Conservation (phyloP, 2,797 vertebrate species). For the Malurus leucopterus region DNA sequence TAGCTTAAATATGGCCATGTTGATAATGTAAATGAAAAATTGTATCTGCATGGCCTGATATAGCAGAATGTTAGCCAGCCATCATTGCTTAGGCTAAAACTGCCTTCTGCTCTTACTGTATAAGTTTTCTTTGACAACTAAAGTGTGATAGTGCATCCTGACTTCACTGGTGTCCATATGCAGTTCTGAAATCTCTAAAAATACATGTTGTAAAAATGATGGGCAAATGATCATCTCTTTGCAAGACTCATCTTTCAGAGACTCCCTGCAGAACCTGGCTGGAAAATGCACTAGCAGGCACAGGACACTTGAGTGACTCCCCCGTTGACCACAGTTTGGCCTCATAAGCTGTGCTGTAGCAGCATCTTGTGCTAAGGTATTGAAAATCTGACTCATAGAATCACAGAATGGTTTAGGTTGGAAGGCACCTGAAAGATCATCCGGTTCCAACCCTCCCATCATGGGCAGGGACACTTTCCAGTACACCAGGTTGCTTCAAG, state of each 20-base stretch:
- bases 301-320: accelerated
- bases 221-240: not conserved
- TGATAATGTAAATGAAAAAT: not conserved
- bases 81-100: not conserved
- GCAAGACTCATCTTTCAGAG: not conserved
- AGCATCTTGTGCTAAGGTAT: not conserved
- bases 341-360: not conserved
- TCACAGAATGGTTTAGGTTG: not conserved
- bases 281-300: not conserved
- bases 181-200: accelerated
- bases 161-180: not conserved
- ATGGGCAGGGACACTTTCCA: not conserved
- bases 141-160: not conserved
- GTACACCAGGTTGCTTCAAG: not conserved
- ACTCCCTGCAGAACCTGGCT: not conserved
- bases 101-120: not conserved
- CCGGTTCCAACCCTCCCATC: not conserved
- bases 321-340: not conserved
- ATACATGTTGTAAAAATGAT: not conserved
- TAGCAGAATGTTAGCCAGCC: not conserved
- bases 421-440: not conserved
- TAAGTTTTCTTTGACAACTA: not conserved
- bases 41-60: not conserved
- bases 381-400: not conserved
- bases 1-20: not conserved